Conservation (phyloP, 2,797 vertebrate genomes). For the Pipistrellus nathusii region DNA sequence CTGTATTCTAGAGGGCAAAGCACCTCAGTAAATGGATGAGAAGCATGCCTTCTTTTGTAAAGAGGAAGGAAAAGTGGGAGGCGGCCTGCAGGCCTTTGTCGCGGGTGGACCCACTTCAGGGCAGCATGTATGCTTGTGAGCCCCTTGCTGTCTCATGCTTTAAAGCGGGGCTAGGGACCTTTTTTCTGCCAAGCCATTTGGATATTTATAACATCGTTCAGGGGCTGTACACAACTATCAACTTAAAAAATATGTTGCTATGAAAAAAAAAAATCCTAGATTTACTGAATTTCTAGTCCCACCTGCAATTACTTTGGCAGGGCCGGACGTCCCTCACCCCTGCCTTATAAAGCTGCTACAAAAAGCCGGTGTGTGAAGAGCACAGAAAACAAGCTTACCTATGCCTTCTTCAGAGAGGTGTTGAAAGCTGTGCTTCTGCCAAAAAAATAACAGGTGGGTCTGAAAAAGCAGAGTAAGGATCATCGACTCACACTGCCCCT, state of each 20-base stretch:
- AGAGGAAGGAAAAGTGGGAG: background rate
- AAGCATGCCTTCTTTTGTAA: background rate
- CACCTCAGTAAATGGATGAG: accelerated
- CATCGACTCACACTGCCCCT: background rate
- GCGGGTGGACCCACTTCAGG: background rate
- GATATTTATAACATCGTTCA: too few species aligned
- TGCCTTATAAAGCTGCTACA: background rate
- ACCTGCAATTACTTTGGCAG: too few species aligned
- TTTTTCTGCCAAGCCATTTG: too few species aligned
- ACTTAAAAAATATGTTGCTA: too few species aligned
- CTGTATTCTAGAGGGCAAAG: background rate
- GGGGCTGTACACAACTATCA: too few species aligned
- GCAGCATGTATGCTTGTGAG: too few species aligned
- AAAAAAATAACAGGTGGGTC: background rate
- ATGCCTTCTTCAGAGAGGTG: background rate
- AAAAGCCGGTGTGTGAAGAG: background rate
- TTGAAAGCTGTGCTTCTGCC: background rate
- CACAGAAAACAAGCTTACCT: background rate
- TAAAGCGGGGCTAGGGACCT: too few species aligned
- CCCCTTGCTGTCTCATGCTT: too few species aligned
- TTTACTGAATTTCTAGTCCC: too few species aligned
- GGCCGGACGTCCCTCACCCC: too few species aligned
- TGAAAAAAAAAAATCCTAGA: too few species aligned
- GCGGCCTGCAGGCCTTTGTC: too few species aligned
- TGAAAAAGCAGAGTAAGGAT: background rate